Base-by-base conservation (phyloP, 2,113 vertebrate genomes). In the Apteryx owenii region DNA sequence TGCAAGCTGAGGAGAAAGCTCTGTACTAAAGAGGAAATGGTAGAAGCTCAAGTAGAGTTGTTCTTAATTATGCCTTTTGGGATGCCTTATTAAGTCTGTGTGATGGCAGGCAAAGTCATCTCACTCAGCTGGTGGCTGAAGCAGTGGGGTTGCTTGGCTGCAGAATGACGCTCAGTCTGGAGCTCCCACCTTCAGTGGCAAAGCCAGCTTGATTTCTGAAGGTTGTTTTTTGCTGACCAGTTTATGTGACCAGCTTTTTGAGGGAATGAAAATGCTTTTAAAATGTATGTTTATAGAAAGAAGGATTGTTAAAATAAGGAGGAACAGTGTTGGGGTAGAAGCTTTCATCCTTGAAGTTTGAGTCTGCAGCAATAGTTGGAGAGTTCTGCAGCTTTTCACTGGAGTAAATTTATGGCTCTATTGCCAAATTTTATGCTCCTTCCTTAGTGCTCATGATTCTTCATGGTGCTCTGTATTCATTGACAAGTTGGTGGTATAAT, bases 381-480 rank as follows among this genome's bases (percentile, higher is more conserved):
- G 44, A 80, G 68, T 89, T 90, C 17, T 87, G 36, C n/a, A 85
- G 51, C 81, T 91, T 87, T 92, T 89, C 44, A 70, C 13, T 72
- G 26, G 26, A 76, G 36, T 79, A 23, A 68, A 93, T 87, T 44
- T 84, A 54, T 42, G 9, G 38, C 21, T 79, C 14, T 11, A 5
- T 68, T 72, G 48, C 38, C 87, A 79, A 78, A 81, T 72, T 38
- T 72, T 87, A 8, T 1, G 13, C 7, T 75, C 4, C 17, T 90
- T 23, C 48, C 60, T 82, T 92, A 93, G 48, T 93, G 38, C 46
- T 83, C 73, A 19, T 1, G 70, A 33, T 80, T 85, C 53, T 85
- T 89, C 29, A 33, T 61, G 33, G 29, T 85, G 36, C 23, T 69
- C 53, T 85, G 26, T 44, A 53, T 95, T 79, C 64, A n/a, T 82